Percentiles rank a stretch among this genome's conserved stretches.
Conservation (phyloP, 2,113 vertebrate genomes). For the Crocuta crocuta region DNA sequence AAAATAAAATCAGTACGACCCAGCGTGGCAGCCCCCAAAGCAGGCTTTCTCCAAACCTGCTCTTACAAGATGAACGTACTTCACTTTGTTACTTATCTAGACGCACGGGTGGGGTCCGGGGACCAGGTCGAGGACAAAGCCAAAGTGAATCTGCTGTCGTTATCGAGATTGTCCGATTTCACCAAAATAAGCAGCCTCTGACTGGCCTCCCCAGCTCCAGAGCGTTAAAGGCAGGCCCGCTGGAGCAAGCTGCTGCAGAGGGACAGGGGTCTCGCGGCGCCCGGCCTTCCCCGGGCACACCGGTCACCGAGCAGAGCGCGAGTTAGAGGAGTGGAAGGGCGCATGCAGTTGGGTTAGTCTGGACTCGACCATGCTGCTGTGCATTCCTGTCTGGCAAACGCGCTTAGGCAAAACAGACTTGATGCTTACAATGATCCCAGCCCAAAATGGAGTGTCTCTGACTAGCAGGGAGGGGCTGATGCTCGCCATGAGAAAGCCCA, state of each 20-base stretch:
- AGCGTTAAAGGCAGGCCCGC: background rate
- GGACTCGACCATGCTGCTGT: constrained; percentile 81
- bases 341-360: constrained; percentile 87
- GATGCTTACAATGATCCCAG: constrained; percentile 98
- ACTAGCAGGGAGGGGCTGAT: constrained; percentile 94
- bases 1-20: background rate
- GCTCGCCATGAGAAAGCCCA: constrained; percentile 96
- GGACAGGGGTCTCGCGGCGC: background rate
- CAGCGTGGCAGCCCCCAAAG: background rate
- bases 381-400: constrained; percentile 83
- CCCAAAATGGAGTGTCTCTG: constrained; percentile 98
- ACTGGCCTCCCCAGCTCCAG: background rate
- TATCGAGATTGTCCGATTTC: background rate
- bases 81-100: background rate
- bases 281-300: background rate
- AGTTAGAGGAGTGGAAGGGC: constrained; percentile 64
- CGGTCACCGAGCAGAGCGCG: constrained; percentile 1
- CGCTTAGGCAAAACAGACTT: constrained; percentile 78
- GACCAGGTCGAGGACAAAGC: background rate
- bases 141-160: background rate
- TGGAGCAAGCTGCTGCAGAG: background rate
- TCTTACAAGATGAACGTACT: background rate
- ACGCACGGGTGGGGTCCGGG: background rate
- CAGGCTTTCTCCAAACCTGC: background rate
- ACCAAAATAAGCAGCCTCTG: background rate